Conservation (phyloP, 1,140 invertebrate genomes). For the Heliconius melpomene region DNA sequence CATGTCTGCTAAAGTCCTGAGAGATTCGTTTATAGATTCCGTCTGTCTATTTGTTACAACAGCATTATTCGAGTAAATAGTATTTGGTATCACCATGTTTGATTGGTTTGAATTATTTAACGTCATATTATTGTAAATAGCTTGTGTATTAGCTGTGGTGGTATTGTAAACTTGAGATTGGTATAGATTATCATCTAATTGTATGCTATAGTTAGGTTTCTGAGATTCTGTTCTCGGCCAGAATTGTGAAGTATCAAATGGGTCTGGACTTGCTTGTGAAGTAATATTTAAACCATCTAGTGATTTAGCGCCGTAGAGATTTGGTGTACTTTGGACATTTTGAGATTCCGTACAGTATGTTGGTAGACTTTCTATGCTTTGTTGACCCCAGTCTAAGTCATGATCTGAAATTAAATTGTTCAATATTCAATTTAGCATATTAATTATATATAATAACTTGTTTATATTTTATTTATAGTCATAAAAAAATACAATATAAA, state of each 20-base stretch:
- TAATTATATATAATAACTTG: too few species aligned
- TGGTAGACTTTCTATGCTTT: slow-evolving; percentile 67
- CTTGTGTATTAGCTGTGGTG: slow-evolving; percentile 23
- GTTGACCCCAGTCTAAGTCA: slow-evolving; percentile 64
- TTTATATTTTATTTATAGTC: too few species aligned
- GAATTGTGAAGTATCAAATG: slow-evolving; percentile 63
- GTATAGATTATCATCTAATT: slow-evolving; percentile 42
- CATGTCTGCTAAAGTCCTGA: slow-evolving; percentile 58
- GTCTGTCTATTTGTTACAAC: slow-evolving; percentile 47
- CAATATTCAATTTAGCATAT: background rate
- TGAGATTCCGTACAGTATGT: slow-evolving; percentile 46
- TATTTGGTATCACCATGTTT: slow-evolving; percentile 36
- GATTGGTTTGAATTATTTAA: slow-evolving; percentile 35
- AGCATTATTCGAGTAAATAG: slow-evolving; percentile 52
- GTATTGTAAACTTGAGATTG: slow-evolving; percentile 65
- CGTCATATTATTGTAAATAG: slow-evolving; percentile 51
- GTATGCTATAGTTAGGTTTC: slow-evolving; percentile 58
- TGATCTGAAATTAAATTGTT: slow-evolving; percentile 47
- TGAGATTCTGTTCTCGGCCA: slow-evolving; percentile 48
- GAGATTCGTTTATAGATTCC: slow-evolving; percentile 37
- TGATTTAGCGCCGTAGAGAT: slow-evolving; percentile 70
- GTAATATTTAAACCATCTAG: slow-evolving; percentile 57
- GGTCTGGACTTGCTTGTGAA: slow-evolving; percentile 46
- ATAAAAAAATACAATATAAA: too few species aligned
- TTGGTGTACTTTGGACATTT: slow-evolving; percentile 44